phyloP scores from a whole-genome alignment of 1,140 invertebrate genomes.

The Atta texana region DNA sequence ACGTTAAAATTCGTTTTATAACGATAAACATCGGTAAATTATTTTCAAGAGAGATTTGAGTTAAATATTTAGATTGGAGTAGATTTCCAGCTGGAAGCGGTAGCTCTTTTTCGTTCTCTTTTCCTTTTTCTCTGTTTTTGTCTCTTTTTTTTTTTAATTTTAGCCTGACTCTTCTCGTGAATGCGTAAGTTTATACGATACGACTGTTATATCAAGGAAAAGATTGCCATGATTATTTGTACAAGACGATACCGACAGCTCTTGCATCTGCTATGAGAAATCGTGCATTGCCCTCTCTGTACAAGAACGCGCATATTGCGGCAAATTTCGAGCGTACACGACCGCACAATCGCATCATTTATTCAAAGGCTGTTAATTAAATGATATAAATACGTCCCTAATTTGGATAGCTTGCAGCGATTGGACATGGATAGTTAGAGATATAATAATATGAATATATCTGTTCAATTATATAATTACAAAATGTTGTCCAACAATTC shows the following conservation, averaged over 20 bases:
- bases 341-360: conserved; percentile 31
- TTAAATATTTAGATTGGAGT: conserved; percentile 73
- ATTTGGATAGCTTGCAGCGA: conserved; percentile 36
- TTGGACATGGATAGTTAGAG: background rate
- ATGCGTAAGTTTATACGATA: conserved; percentile 59
- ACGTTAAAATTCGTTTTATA: conserved; percentile 47
- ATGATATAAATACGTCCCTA: conserved; percentile 30
- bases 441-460: conserved; percentile 23
- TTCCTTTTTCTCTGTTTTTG: background rate
- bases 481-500: background rate
- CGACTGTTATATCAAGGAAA: conserved; percentile 63
- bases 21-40: conserved; percentile 69
- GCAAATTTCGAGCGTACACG: conserved; percentile 12
- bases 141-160: conserved; percentile 66
- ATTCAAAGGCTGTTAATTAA: conserved; percentile 50
- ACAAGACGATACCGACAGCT: conserved; percentile 66
- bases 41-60: conserved; percentile 62
- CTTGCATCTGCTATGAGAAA: conserved; percentile 72
- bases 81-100: conserved; percentile 65
- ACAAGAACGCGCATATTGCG: conserved; percentile 15
- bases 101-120: conserved; percentile 23
- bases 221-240: conserved; percentile 73
- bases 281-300: conserved; percentile 63
- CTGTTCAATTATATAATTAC: conserved; percentile 29
- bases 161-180: conserved; percentile 68